Base-by-base conservation (phyloP, 2,888 invertebrate species). In the Eremobia ochroleuca region DNA sequence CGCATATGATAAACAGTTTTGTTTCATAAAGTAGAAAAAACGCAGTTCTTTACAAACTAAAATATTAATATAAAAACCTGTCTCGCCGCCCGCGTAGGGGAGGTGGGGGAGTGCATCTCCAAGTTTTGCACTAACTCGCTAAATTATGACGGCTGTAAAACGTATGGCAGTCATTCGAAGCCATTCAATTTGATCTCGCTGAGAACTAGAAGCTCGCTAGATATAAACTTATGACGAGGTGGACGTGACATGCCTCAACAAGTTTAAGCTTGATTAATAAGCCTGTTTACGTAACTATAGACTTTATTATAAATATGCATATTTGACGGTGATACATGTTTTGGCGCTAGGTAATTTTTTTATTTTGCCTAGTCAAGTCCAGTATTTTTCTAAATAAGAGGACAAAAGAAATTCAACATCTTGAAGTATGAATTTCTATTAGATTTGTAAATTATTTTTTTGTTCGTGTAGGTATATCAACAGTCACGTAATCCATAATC, bases 71-170 rank as follows among this genome's bases (percentile, higher is more conserved):
- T 25, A 73, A 55, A 82, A 83, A 79, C 18, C 43, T 18, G 65
- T 81, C 82, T 72, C 82, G 68, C 49, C 72, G 28, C 31, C 49
- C 72, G 28, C 31, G 6, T 0, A 18, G 65, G 52, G 46, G 55
- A 34, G 58, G 34, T 1, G 3, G 34, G 59, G 59, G 61, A 83
- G 83, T 72, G 67, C 73, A 84, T 69, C 62, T 49, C 69, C 13
- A 85, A 85, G 58, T 75, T 71, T 69, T 21, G 40, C 65, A 67
- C 71, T 71, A 81, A 72, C 65, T 62, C 71, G 58, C 43, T 73
- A 76, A 81, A 66, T 82, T 85, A 85, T 86, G 73, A 75, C 31
- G 59, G 49, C 43, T 31, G 49, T 73, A 73, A 76, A 76, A 62
- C 79, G 58, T 79, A 84, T 79, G 58, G 65, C 64, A 68, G 46